Evolutionary conservation across 2,113 vertebrate species (phyloP), one percentile per base, ranked within the genome.

Genomic region (Tetrax tetrax): DNA sequence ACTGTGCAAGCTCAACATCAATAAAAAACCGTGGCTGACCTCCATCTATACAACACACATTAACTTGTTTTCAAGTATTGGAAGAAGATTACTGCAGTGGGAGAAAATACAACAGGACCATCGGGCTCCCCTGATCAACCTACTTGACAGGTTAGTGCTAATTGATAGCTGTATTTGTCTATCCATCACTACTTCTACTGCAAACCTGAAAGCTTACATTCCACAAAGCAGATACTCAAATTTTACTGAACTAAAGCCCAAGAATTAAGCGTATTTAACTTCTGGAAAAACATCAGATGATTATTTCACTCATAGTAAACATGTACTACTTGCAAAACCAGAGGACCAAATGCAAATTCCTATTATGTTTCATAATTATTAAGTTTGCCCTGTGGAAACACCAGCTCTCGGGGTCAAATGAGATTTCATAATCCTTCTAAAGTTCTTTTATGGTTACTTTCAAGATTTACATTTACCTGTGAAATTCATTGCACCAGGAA

Each of bases 341-440:
- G 27, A 75, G 37, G 43, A 87, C 20, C 29, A 86, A 57, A 47
- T 74, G 78, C 48, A 83, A 87, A 87, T 53, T 80, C 38, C 37
- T 80, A 88, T 77, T 66, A 68, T 37, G 56, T 76, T 92, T 90
- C 83, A 75, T 60, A 87, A 90, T 72, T 96, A 94, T 89, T 82
- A 88, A 71, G 61, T 74, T 71, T 91, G 85, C 51, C 69, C 88
- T 53, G 50, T 70, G 78, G 80, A 94, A 92, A 87, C 76, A 82
- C 9, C 47, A 50, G 82, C 41, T 65, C 31, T 81, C 38, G 29
- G 33, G 92, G 97, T 97, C 95, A 97, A 96, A 93, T 37, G 80
- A 76, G 96, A 96, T 93, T 96, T 88, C 76, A 94, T 97, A 97
- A 79, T 97, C 91, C 90, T 93, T 77, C 75, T 90, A 83, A 38